Base-by-base conservation (phyloP, 2,888 invertebrate genomes). In the Trisateles emortualis region DNA sequence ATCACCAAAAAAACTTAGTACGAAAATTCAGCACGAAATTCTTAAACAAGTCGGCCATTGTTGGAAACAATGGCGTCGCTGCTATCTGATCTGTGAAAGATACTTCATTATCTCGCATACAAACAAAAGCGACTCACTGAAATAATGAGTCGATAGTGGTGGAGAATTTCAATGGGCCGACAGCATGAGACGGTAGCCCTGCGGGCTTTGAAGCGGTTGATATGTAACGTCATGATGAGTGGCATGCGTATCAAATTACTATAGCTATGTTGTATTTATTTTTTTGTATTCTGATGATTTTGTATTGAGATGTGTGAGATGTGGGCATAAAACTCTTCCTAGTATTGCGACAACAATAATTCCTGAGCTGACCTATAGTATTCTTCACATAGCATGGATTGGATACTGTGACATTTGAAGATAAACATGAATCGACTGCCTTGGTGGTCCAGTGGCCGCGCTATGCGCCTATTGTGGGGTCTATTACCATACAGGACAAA, bases 141-240 rank as follows among this genome's bases (percentile, higher is more conserved):
- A 71, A 74, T 74, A 74, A 76, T 76, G 74, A 76, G 59, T 52
- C 69, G 74, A 74, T 76, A 73, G 67, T 67, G 52, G 54, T 57
- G 52, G 45, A 14, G 41, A 47, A 56, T 63, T 70, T 59, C 49
- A 59, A 46, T 55, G 26, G 24, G 35, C 4, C 35, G 39, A 35
- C 53, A 44, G 40, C 8, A 29, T 19, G 60, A 22, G 29, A 51
- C 32, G 41, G 46, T 50, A 36, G 53, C 57, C 44, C 40, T 29
- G 39, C 17, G 50, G 48, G 26, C 6, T 16, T 30, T 22, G 11
- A 10, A 6, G 8, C 14, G 30, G 5, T 17, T 47, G 42, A 24
- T 32, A 1, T 36, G 45, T 45, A 26, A 36, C 17, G 17, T 36
- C 42, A 32, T 29, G 36, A 36, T 22, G n/a, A 36, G 35, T 29